Percentiles rank a stretch among this genome's conserved stretches.
Evolutionary conservation across 2,888 invertebrate genomes (phyloP).

Genomic region (Erpobdella octoculata): DNA sequence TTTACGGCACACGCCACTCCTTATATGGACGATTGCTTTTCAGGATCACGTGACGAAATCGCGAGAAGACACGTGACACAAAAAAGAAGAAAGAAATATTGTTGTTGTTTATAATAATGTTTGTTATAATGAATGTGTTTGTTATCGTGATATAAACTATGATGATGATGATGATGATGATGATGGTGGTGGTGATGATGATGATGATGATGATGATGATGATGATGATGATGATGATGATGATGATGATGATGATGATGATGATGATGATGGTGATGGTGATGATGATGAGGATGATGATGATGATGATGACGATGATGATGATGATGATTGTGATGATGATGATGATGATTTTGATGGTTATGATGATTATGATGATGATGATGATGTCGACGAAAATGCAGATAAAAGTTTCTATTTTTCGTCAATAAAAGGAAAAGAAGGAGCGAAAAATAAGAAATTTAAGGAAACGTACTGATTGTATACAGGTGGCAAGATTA

Average conservation of each 20-base stretch:
- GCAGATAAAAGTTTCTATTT: background rate
- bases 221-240: background rate
- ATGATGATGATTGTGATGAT: background rate
- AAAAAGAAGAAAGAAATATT: too few relatives aligned
- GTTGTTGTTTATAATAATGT: too few relatives aligned
- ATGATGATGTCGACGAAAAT: background rate
- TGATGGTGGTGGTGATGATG: background rate
- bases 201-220: background rate
- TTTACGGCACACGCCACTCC: too few relatives aligned
- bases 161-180: too few relatives aligned
- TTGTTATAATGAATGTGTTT: too few relatives aligned
- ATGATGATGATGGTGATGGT: constrained; percentile 3
- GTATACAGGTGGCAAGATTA: too few relatives aligned
- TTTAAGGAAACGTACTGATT: too few relatives aligned
- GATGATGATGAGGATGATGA: constrained; percentile 7
- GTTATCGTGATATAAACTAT: too few relatives aligned
- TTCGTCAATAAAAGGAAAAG: background rate
- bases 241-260: background rate
- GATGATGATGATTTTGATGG: background rate
- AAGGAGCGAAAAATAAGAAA: background rate
- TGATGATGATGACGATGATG: constrained; percentile 2
- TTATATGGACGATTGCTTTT: too few relatives aligned
- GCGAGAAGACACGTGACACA: too few relatives aligned
- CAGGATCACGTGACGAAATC: too few relatives aligned
- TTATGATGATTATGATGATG: background rate